Evolutionary conservation across 1,140 invertebrate species (phyloP).

Genomic region (Hermetia illucens): DNA sequence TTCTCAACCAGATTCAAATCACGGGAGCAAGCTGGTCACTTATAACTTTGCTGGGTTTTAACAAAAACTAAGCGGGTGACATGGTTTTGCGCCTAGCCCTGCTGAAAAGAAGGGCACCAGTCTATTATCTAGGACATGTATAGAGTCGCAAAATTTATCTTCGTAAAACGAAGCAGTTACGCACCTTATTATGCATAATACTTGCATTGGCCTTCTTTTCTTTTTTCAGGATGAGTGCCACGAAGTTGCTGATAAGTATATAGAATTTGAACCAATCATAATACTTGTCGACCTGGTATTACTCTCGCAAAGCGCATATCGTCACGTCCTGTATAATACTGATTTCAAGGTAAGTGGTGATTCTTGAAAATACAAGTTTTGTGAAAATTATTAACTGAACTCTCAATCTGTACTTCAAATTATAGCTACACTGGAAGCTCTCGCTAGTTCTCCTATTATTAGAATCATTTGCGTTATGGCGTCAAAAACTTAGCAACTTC

Average conservation of each 20-base stretch:
- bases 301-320: slow-evolving; percentile 61
- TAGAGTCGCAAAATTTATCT: too few species aligned
- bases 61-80: too few species aligned
- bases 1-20: too few species aligned
- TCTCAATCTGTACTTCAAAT: slow-evolving; percentile 12
- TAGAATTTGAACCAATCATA: slow-evolving; percentile 74
- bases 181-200: too few species aligned
- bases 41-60: too few species aligned
- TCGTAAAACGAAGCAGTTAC: too few species aligned
- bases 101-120: too few species aligned
- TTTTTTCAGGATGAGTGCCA: slow-evolving; percentile 53
- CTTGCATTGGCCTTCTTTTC: too few species aligned
- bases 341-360: slow-evolving; percentile 41
- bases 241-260: slow-evolving; percentile 68
- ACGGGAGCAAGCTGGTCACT: too few species aligned
- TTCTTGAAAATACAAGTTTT: slow-evolving; percentile 1
- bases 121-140: too few species aligned
- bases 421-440: slow-evolving; percentile 46
- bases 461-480: slow-evolving; percentile 43
- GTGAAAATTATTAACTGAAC: background rate
- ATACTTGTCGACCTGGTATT: slow-evolving; percentile 70
- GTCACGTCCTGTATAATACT: slow-evolving; percentile 69
- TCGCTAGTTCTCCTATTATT: slow-evolving; percentile 39
- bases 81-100: too few species aligned
- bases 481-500: slow-evolving; percentile 22